phyloP scores from a whole-genome alignment of 2,797 vertebrate genomes.

The Phrynocephalus vlangalii region DNA sequence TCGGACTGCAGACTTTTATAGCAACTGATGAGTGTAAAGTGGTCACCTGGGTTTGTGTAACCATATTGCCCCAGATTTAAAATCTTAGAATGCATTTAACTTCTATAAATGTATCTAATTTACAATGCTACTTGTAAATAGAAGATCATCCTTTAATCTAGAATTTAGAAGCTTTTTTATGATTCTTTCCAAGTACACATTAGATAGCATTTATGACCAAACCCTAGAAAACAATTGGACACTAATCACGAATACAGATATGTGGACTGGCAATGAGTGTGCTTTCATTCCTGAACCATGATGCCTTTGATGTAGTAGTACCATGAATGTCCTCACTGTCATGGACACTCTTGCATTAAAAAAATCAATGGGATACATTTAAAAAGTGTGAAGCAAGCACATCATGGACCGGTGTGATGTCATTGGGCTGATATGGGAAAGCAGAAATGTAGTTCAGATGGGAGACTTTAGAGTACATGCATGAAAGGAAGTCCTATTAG shows the following conservation, averaged over 20 bases:
- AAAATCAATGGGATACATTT: too few relatives aligned
- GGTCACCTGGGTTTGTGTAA: background rate
- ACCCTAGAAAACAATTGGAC: background rate
- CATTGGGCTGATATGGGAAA: background rate
- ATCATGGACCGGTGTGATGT: background rate
- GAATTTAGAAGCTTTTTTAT: background rate
- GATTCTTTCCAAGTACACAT: background rate
- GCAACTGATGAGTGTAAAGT: background rate
- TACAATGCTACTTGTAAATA: background rate
- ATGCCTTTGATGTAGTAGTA: background rate
- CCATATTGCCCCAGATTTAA: background rate
- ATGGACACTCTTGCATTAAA: background rate
- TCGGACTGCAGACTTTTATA: slow-evolving; percentile 5
- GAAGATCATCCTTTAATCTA: background rate
- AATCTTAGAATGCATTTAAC: background rate
- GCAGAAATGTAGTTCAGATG: background rate
- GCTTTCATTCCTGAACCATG: too few relatives aligned
- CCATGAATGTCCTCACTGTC: background rate
- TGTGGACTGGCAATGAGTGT: too few relatives aligned
- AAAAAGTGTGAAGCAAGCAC: background rate
- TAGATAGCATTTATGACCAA: background rate
- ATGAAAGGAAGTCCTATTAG: background rate
- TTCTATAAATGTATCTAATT: background rate
- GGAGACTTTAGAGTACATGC: background rate
- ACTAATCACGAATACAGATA: background rate